These are phyloP conservation scores for Mus pahari DNA, from an alignment of 2,113 vertebrate species.

Conservation along the genomic window DNA sequence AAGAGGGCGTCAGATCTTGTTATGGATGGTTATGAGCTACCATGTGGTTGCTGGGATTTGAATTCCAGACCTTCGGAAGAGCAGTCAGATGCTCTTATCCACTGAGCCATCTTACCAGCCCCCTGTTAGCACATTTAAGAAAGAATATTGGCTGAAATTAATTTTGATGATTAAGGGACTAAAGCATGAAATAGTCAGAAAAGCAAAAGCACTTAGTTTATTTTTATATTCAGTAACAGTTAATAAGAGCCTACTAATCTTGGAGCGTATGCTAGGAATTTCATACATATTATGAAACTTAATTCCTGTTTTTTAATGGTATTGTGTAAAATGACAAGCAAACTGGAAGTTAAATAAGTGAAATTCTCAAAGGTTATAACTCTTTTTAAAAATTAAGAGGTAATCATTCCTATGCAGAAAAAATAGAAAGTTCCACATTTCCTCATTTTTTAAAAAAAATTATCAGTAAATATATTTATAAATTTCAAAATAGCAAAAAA, in stretches of 20 bases:
- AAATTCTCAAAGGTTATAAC: background rate
- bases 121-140: background rate
- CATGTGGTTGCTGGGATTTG: too few species aligned
- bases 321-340: conserved; percentile 47
- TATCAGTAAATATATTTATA: too few species aligned
- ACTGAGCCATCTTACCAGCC: too few species aligned
- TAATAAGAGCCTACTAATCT: background rate
- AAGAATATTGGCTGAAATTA: conserved; percentile 38
- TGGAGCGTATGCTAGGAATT: background rate
- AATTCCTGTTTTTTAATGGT: conserved; percentile 38
- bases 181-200: conserved; percentile 60
- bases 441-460: too few species aligned
- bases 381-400: background rate
- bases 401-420: background rate
- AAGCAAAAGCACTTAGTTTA: conserved; percentile 16
- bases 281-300: conserved; percentile 45
- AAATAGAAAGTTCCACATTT: background rate
- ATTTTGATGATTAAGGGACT: conserved; percentile 45
- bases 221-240: conserved; percentile 64
- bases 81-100: too few species aligned
- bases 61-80: too few species aligned
- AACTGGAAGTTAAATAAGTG: conserved; percentile 34
- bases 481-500: too few species aligned
- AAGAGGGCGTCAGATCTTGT: too few species aligned
- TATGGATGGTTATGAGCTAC: too few species aligned